These are phyloP conservation scores for Gonocerus acuteangulatus DNA, from an alignment of 2,888 invertebrate species.

Conservation along the genomic window DNA sequence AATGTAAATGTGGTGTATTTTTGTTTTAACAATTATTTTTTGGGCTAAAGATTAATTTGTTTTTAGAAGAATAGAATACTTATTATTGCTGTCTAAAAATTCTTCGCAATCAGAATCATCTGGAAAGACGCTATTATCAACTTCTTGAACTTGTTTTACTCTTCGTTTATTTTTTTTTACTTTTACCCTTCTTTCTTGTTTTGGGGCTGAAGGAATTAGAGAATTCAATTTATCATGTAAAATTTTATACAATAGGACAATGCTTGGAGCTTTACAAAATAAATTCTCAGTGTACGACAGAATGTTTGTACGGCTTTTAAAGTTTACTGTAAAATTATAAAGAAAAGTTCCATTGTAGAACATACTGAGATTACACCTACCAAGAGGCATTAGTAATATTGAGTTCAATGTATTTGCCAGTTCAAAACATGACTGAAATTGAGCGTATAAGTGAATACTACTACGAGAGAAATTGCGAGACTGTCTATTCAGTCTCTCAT, in stretches of 20 bases:
- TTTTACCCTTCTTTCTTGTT: conserved; percentile 2
- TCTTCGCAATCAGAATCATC: neutral
- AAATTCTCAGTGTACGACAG: conserved; percentile 47
- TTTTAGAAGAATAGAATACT: neutral
- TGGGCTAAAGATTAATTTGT: too few species aligned
- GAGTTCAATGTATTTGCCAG: conserved; percentile 57
- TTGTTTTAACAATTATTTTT: too few species aligned
- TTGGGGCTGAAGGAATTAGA: conserved; percentile 1
- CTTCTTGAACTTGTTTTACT: conserved; percentile 9
- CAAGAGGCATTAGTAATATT: conserved; percentile 52
- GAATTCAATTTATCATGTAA: neutral
- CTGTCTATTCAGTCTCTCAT: conserved; percentile 44
- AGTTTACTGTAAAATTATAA: conserved; percentile 60
- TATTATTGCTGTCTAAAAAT: conserved; percentile 26
- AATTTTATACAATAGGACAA: conserved; percentile 40
- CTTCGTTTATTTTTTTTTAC: conserved; percentile 15
- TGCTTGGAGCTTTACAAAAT: conserved; percentile 42
- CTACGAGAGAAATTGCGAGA: conserved; percentile 47
- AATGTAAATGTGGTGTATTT: too few species aligned
- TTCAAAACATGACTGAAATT: conserved; percentile 57
- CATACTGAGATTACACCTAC: conserved; percentile 52
- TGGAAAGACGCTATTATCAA: neutral
- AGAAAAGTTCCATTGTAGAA: conserved; percentile 67
- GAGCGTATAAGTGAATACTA: conserved; percentile 56
- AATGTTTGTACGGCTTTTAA: conserved; percentile 52